Conservation (phyloP, 2,888 invertebrate species). For the Torymus texanus region DNA sequence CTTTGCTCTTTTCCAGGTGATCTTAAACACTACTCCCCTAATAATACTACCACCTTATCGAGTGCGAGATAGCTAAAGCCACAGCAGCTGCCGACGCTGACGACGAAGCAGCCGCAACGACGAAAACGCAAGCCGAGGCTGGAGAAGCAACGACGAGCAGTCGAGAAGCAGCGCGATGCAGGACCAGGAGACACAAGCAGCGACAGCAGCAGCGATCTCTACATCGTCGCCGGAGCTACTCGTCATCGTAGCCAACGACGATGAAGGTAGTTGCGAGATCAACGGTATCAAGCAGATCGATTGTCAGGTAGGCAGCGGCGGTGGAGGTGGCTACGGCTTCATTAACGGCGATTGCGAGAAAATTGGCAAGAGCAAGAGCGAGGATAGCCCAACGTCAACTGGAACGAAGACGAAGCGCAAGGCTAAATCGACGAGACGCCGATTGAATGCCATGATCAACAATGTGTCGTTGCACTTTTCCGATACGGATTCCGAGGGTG, state of each 20-base stretch:
- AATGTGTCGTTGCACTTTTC: slow-evolving; percentile 72
- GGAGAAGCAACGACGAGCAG: slow-evolving; percentile 12
- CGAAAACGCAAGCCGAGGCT: slow-evolving; percentile 2
- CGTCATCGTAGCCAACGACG: neutral
- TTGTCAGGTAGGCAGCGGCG: slow-evolving; percentile 56
- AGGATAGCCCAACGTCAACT: neutral
- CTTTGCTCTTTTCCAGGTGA: slow-evolving; percentile 49
- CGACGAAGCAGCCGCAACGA: neutral
- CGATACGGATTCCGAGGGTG: slow-evolving; percentile 73
- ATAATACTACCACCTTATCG: slow-evolving; percentile 23
- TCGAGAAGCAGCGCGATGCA: slow-evolving; percentile 15
- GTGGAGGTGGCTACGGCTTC: neutral
- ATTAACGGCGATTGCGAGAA: neutral
- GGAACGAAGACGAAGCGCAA: slow-evolving; percentile 68
- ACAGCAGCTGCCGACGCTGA: neutral
- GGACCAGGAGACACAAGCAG: neutral
- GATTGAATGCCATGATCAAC: slow-evolving; percentile 71
- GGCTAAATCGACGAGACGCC: slow-evolving; percentile 67
- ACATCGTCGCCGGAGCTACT: neutral
- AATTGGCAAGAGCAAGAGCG: neutral
- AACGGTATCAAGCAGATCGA: slow-evolving; percentile 58
- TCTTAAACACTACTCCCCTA: slow-evolving; percentile 41
- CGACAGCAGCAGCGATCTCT: too few species aligned
- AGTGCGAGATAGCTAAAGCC: slow-evolving; percentile 45
- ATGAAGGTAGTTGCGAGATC: slow-evolving; percentile 39